These are phyloP conservation scores for Actinernus sp. DNA, from an alignment of 92 coral and sea anemone species.

Conservation along the genomic window DNA sequence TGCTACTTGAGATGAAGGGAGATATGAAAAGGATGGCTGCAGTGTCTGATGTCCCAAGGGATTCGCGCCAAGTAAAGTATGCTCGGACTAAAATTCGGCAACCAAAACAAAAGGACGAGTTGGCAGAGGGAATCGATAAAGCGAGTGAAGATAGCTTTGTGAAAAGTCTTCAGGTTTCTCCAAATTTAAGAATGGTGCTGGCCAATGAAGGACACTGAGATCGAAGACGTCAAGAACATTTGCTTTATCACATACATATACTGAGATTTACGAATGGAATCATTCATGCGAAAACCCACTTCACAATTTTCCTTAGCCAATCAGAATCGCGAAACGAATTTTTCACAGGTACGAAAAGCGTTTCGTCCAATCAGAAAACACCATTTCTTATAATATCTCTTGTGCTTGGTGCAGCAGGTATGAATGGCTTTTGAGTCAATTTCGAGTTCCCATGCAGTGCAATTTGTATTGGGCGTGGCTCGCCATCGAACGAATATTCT, in stretches of 20 bases:
- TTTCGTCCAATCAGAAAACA: too few species aligned
- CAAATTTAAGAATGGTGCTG: constrained; percentile 32
- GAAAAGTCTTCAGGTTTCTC: constrained; percentile 21
- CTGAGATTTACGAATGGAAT: too few species aligned
- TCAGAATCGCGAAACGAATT: too few species aligned
- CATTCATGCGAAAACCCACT: too few species aligned
- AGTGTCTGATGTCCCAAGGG: constrained; percentile 26
- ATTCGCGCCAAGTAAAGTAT: constrained; percentile 20
- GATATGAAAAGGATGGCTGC: constrained; percentile 21
- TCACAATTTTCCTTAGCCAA: too few species aligned
- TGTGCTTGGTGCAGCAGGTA: constrained; percentile 30
- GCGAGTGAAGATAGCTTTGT: constrained; percentile 15
- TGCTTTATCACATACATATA: too few species aligned
- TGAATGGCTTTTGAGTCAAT: constrained; percentile 23
- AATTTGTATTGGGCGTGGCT: constrained; percentile 18
- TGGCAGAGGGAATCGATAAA: constrained; percentile 28
- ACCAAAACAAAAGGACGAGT: constrained; percentile 19
- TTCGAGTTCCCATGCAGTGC: constrained; percentile 35
- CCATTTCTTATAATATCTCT: constrained; percentile 20
- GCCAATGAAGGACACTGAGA: constrained; percentile 11
- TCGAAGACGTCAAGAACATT: too few species aligned
- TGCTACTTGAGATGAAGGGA: constrained; percentile 17
- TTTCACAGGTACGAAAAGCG: too few species aligned
- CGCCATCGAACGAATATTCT: constrained; percentile 43
- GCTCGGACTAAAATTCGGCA: constrained; percentile 4